A percentile compares a stretch with the other conserved stretches of the same genome.
Conservation (phyloP, 2,113 vertebrate genomes). For the Oncorhynchus masou region DNA sequence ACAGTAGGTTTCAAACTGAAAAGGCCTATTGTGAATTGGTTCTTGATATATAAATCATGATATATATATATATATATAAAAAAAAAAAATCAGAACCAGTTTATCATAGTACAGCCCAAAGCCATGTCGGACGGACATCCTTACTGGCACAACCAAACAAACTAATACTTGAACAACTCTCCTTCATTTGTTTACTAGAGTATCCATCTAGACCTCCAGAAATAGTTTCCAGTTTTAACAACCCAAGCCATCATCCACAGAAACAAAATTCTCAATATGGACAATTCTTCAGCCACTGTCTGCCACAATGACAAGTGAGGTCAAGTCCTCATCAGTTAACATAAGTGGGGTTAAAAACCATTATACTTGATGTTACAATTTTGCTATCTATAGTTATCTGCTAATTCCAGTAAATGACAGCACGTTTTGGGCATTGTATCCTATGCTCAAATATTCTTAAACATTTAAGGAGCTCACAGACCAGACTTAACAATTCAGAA, state of each 20-base stretch:
- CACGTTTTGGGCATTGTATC: slow-evolving; percentile 54
- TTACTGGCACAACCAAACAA: slow-evolving; percentile 2
- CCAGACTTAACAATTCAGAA: background rate
- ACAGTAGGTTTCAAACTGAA: slow-evolving; percentile 5
- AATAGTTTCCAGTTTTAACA: slow-evolving; percentile 6
- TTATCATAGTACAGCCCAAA: slow-evolving; percentile 16
- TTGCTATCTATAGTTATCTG: slow-evolving; percentile 28
- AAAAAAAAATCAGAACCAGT: slow-evolving; percentile 8
- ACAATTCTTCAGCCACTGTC: background rate
- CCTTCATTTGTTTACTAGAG: slow-evolving; percentile 15
- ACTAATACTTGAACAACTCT: slow-evolving; percentile 7
- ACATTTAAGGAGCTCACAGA: slow-evolving; percentile 18
- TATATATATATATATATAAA: no score
- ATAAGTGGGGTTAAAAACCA: slow-evolving; percentile 25
- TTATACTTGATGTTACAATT: slow-evolving; percentile 6
- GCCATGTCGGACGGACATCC: slow-evolving; percentile 8
- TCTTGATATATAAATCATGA: slow-evolving; percentile 8
- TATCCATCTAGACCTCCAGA: slow-evolving; percentile 1
- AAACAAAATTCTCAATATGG: background rate
- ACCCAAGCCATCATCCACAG: background rate
- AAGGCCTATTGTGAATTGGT: slow-evolving; percentile 42
- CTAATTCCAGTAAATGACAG: slow-evolving; percentile 47
- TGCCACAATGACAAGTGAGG: background rate
- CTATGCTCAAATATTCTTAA: slow-evolving; percentile 43
- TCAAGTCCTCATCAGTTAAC: slow-evolving; percentile 11